Percentiles rank a stretch among this genome's conserved stretches.
Conservation (phyloP, 2,113 vertebrate species). For the Danionella cerebrum region DNA sequence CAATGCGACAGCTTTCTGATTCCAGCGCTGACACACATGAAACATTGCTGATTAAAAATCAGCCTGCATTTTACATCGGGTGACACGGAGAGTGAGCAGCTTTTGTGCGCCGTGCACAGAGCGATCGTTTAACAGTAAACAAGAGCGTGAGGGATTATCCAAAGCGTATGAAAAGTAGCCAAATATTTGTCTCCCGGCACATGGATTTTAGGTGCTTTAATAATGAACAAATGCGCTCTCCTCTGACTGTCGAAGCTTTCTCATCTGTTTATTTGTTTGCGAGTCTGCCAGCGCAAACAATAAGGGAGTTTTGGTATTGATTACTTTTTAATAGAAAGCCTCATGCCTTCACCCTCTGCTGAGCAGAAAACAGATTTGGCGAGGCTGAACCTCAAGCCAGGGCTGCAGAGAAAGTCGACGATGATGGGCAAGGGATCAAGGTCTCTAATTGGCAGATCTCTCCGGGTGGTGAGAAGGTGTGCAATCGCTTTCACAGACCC, state of each 20-base stretch:
- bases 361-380: constrained; percentile 16
- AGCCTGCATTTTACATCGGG: background rate
- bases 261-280: constrained; percentile 5
- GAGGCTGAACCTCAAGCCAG: constrained; percentile 21
- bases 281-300: background rate
- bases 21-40: background rate
- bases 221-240: constrained; percentile 8
- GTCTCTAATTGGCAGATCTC: constrained; percentile 46
- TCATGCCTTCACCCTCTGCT: constrained; percentile 5
- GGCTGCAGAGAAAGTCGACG: constrained; percentile 33
- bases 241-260: background rate
- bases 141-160: constrained; percentile 1
- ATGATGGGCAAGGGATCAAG: constrained; percentile 38
- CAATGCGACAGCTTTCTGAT: constrained; percentile 23
- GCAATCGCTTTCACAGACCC: constrained; percentile 45
- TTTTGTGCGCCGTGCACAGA: background rate
- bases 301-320: constrained; percentile 22
- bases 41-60: constrained; percentile 24
- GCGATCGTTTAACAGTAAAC: background rate
- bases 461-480: background rate
- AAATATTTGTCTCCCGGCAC: constrained; percentile 9
- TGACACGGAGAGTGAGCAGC: background rate
- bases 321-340: constrained; percentile 2
- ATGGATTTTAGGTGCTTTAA: constrained; percentile 13
- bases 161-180: background rate